These are phyloP conservation scores for Catharus fuscescens DNA, from an alignment of 2,113 vertebrate genomes.

Conservation along the genomic window DNA sequence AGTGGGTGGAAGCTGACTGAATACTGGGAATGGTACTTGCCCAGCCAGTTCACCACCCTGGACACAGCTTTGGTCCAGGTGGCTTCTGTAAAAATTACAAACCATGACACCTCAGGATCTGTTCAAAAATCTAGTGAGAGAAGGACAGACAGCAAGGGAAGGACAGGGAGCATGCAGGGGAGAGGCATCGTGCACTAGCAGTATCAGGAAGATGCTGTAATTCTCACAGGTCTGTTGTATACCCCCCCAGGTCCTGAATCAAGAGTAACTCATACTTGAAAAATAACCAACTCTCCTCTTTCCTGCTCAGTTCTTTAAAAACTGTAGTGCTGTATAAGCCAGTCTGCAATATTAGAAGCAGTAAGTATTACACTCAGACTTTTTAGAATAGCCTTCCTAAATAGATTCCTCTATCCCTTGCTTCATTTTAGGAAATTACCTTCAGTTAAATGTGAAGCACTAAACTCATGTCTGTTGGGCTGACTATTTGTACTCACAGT, in stretches of 20 bases:
- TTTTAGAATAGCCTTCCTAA: background rate
- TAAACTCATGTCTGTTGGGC: background rate
- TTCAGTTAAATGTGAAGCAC: background rate
- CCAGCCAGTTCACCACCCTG: background rate
- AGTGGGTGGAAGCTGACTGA: background rate
- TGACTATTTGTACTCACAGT: background rate
- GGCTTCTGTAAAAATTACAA: background rate
- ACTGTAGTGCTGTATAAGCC: background rate
- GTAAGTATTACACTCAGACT: background rate
- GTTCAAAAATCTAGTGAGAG: background rate
- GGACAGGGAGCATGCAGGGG: background rate
- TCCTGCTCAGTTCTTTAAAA: background rate
- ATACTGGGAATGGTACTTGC: background rate
- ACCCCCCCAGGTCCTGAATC: background rate
- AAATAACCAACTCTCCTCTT: background rate
- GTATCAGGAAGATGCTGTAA: background rate
- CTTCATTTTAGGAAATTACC: background rate
- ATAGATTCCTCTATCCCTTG: background rate
- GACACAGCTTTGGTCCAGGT: background rate
- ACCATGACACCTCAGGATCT: background rate
- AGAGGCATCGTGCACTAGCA: accelerated
- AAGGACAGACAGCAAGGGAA: background rate
- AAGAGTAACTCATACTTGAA: background rate
- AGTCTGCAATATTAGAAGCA: background rate
- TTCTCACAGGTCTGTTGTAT: background rate